Base-by-base conservation (phyloP, 2,797 vertebrate species). In the Amblyopsis hoosieri region DNA sequence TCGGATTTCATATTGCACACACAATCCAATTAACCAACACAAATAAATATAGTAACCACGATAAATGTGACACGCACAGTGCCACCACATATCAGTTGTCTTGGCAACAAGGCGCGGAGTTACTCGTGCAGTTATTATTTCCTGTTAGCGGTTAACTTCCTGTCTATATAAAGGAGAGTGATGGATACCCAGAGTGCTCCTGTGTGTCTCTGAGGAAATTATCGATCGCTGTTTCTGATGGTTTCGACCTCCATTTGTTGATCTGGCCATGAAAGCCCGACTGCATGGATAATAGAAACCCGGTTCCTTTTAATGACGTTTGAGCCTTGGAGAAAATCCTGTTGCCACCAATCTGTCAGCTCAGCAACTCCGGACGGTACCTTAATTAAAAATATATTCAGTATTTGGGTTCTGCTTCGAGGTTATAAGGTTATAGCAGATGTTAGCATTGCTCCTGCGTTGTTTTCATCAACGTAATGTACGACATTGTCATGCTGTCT, bases 181-280 rank as follows among this genome's bases (percentile, higher is more conserved):
- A 92, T 91, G 85, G 86, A 87, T 85, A 84, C 80, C 80, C 79
- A 82, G 87, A 92, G 83, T 76, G 86, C 84, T 87, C 74, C 82
- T 87, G 90, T 78, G 88, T 77, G 88, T 92, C 89, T 90, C 79
- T 77, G 85, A 90, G 85, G 80, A 74, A 90, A 81, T 69, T 93
- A 92, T 92, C 90, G 91, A 93, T 92, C 59, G 83, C 76, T 87
- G 85, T 83, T 90, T 86, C 83, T 79, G 74, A 85, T 85, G 86
- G 88, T 89, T 91, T 90, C 84, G 64, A 83, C 74, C 86, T 89
- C 81, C 83, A 91, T 93, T 91, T 90, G 89, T 89, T 90, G 89
- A 87, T 91, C 87, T 77, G 84, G 78, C 62, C 80, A 70, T 85
- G 75, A 81, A 87, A 77, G 76, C 72, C 60, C 69, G 62, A 76